Base-by-base conservation (phyloP, 2,113 vertebrate species). In the Odobenus rosmarus region DNA sequence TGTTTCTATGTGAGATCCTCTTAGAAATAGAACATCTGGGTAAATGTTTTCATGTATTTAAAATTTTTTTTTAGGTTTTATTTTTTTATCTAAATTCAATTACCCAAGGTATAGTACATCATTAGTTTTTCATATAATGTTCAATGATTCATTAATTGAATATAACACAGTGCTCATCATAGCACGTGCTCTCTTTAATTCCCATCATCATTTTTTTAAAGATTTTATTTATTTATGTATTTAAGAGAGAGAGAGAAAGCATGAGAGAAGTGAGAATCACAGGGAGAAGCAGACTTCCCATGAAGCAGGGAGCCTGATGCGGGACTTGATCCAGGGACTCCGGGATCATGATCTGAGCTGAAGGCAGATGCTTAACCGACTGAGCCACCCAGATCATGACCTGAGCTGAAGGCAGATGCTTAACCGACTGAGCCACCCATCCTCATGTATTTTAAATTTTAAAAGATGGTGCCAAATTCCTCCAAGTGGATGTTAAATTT, bases 381-480 rank as follows among this genome's bases (percentile, higher is more conserved):
- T 33, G 31, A 67, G 31, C 5, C 14, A 67, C 62, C 31, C 62
- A 67, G 62, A 31, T 16, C 62, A 67, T 33, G 14, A 33, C 62
- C 14, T 67, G 5, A 67, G 14, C 31, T 2, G 13, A 33, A 64
- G 28, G 62, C 62, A 31, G 62, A 33, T 67, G 62, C 14, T 67
- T 67, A 67, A 67, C 62, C 62, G 16, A 67, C 31, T 33, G 31
- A 67, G 31, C 5, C 14, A 67, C 62, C 31, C 14, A 16, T 33
- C 31, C 14, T 95, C 19, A 36, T 23, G 2, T 77, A 81, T 96
- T 93, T 84, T 61, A 90, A 59, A n/a, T 88, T 95, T 88, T 33
- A 16, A 11, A 55, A 23, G 18, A 67, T 76, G 23, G 4, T 71
- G 4, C 11, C 4, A 61, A 53, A 82, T 96, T 85, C 61, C 13